Percentiles rank a stretch among this genome's conserved stretches.
phyloP scores from a whole-genome alignment of 2,797 vertebrate species.

The Rhyacichthys aspro region DNA sequence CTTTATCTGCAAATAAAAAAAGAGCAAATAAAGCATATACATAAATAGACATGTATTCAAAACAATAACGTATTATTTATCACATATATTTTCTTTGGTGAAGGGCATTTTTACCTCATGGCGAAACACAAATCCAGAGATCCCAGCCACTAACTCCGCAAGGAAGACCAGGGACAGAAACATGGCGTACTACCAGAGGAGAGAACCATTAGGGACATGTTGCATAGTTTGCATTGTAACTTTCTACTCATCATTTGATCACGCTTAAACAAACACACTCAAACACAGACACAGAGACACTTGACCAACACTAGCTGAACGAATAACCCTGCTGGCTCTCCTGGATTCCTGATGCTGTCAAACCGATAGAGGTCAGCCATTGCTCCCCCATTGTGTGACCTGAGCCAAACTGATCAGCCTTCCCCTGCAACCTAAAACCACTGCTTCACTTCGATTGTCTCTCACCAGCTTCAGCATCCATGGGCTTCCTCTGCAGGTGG shows the following conservation, averaged over 20 bases:
- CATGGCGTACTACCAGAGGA: slow-evolving; percentile 92
- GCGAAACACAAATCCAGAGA: slow-evolving; percentile 98
- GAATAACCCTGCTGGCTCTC: slow-evolving; percentile 33
- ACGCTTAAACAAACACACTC: background rate
- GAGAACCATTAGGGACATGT: slow-evolving; percentile 11
- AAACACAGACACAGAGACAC: background rate
- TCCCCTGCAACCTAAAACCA: slow-evolving; percentile 9
- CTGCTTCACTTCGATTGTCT: background rate
- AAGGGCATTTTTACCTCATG: slow-evolving; percentile 87
- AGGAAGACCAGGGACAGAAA: slow-evolving; percentile 98
- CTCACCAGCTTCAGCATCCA: slow-evolving; percentile 99
- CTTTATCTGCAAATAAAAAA: slow-evolving; percentile 88
- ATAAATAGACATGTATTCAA: background rate
- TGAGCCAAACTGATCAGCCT: slow-evolving; percentile 51
- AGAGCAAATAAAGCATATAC: background rate
- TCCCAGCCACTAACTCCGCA: slow-evolving; percentile 95
- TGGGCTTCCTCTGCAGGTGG: slow-evolving; percentile 97
- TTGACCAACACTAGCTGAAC: slow-evolving; percentile 41
- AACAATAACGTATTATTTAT: slow-evolving; percentile 5
- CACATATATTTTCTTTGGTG: background rate
- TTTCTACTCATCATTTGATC: slow-evolving; percentile 39
- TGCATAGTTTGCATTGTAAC: slow-evolving; percentile 47
- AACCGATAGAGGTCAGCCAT: slow-evolving; percentile 53
- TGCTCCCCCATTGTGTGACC: slow-evolving; percentile 49
- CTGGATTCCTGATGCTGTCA: slow-evolving; percentile 43